Evolutionary conservation across 2,797 vertebrate genomes (phyloP).

Genomic region (Knipowitschia caucasica): DNA sequence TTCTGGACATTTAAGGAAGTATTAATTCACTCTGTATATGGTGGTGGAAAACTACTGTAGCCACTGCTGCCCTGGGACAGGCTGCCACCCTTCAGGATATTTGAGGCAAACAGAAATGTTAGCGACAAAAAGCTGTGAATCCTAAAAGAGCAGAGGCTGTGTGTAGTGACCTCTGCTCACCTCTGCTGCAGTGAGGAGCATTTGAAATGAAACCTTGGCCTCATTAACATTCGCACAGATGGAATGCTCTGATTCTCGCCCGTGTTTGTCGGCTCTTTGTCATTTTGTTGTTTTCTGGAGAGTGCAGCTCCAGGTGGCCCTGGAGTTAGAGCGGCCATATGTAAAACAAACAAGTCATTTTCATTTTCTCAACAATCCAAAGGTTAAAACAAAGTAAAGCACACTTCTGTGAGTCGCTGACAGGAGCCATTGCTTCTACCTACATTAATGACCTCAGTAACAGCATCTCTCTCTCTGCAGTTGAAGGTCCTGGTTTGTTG

Average conservation of each 20-base stretch:
- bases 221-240: constrained; percentile 7
- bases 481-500: too few relatives aligned
- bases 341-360: constrained; percentile 3
- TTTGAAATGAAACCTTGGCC: constrained; percentile 1
- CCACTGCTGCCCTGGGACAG: too few relatives aligned
- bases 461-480: too few relatives aligned
- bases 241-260: constrained; percentile 2
- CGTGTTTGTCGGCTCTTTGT: not conserved
- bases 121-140: too few relatives aligned
- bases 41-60: too few relatives aligned
- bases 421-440: not conserved
- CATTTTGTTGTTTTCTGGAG: constrained; percentile 1
- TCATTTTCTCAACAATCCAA: not conserved
- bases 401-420: not conserved
- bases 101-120: too few relatives aligned
- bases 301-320: constrained; percentile 2
- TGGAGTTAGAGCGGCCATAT: constrained; percentile 7
- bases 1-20: too few relatives aligned
- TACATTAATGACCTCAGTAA: not conserved
- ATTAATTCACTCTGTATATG: too few relatives aligned
- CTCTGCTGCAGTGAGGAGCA: not conserved
- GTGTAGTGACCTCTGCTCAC: not conserved
- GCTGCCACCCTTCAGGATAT: too few relatives aligned
- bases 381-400: constrained; percentile 1
- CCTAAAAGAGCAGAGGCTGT: too few relatives aligned